Evolutionary conservation across 2,888 invertebrate species (phyloP), one percentile per base, ranked within the genome.

Genomic region (Biston stratarius): DNA sequence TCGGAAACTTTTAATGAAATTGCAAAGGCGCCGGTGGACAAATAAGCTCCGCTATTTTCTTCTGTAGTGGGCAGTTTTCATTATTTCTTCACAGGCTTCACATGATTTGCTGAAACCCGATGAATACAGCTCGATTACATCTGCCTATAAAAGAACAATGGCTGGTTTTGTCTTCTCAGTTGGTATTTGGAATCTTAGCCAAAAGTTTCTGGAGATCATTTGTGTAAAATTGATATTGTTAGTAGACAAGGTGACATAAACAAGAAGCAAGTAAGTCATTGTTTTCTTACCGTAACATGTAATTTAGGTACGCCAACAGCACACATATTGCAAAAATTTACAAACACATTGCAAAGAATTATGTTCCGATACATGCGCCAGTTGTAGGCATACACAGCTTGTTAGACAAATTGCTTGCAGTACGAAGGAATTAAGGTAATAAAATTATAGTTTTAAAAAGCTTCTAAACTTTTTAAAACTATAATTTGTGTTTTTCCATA

Each of bases 21-120:
- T 42, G 15, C 5, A 12, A 44, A 33, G 42, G 3, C 42, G 11
- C 15, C 3, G 40, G 55, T 36, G 55, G 42, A 42, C 55, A 55
- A 49, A 56, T 34, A 63, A 62, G 11, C 15, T 45, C 34, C 56
- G 40, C 49, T 61, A 57, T 56, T 61, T 71, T 68, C 65, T 62
- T 40, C 64, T 56, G 12, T 36, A 63, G 70, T 70, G 72, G 70
- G 63, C 72, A 71, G 67, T 62, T 65, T 67, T 71, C 63, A 75
- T 74, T 68, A 72, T 53, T 67, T 74, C 74, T 82, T 67, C 36
- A 61, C 36, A 36, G 89, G 83, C 77, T 91, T 91, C 90, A 83
- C 79, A 87, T 89, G 82, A 89, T 89, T 87, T 81, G 71, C 34
- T 68, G 81, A 82, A 82, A 80, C 84, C 80, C 71, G 62, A 60